phyloP scores from a whole-genome alignment of 2,113 vertebrate genomes.

The Mesoclemmys tuberculata region DNA sequence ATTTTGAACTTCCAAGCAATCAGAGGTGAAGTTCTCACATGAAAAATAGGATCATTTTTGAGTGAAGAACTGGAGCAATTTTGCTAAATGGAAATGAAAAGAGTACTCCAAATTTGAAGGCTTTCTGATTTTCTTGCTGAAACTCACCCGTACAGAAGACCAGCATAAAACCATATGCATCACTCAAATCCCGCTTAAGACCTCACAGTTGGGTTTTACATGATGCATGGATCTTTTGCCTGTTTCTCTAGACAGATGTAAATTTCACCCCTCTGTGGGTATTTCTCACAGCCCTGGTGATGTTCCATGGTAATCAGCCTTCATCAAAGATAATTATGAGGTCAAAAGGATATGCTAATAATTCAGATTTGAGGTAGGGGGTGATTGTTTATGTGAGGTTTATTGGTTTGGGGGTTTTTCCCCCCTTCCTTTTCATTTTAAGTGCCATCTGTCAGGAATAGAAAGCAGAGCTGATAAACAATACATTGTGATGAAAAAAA shows the following conservation, averaged over 20 bases:
- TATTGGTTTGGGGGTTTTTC: neutral
- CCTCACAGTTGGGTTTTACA: neutral
- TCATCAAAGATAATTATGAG: neutral
- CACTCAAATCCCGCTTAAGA: neutral
- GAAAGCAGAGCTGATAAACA: neutral
- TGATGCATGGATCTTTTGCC: neutral
- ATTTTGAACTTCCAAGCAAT: neutral
- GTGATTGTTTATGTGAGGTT: neutral
- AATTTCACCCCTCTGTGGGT: neutral
- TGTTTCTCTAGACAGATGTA: neutral
- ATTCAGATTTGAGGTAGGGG: neutral
- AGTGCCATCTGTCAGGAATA: neutral
- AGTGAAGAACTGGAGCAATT: neutral
- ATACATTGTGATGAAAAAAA: neutral
- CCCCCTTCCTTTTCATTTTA: neutral
- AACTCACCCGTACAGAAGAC: neutral
- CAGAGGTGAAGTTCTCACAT: neutral
- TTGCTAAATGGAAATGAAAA: neutral
- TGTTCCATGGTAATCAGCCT: neutral
- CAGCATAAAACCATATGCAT: neutral
- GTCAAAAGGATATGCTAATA: neutral
- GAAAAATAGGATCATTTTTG: accelerated
- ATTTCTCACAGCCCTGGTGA: neutral
- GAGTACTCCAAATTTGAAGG: neutral
- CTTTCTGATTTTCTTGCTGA: neutral